Evolutionary conservation across 2,888 invertebrate species (phyloP).

Genomic region (Polyommatus icarus): DNA sequence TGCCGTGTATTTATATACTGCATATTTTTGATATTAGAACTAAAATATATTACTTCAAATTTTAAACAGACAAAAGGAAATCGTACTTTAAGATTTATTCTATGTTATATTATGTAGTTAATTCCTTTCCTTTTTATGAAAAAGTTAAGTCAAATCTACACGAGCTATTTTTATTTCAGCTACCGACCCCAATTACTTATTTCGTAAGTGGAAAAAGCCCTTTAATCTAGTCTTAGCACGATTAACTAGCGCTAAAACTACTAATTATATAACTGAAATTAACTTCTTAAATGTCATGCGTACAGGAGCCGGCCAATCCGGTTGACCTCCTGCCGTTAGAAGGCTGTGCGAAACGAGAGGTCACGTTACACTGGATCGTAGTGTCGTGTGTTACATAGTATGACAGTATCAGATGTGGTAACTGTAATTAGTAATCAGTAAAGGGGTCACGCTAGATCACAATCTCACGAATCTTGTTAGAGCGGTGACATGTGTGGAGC

Average conservation of each 20-base stretch:
- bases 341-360: background rate
- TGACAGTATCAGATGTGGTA: slow-evolving; percentile 25
- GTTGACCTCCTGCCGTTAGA: background rate
- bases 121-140: background rate
- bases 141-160: background rate
- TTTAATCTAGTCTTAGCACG: background rate
- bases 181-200: background rate
- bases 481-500: background rate
- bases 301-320: background rate
- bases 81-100: no score
- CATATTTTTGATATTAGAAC: no score
- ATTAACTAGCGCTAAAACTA: slow-evolving; percentile 21
- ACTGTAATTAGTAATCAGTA: slow-evolving; percentile 24
- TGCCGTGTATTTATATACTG: no score
- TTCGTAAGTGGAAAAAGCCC: background rate
- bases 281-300: slow-evolving; percentile 20
- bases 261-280: slow-evolving; percentile 23
- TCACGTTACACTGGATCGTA: background rate
- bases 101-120: no score
- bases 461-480: slow-evolving; percentile 22
- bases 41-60: no score
- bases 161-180: background rate
- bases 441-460: slow-evolving; percentile 21
- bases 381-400: slow-evolving; percentile 16
- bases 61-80: no score